Base-by-base conservation (phyloP, 2,113 vertebrate genomes). In the Ancistrus triradiatus region DNA sequence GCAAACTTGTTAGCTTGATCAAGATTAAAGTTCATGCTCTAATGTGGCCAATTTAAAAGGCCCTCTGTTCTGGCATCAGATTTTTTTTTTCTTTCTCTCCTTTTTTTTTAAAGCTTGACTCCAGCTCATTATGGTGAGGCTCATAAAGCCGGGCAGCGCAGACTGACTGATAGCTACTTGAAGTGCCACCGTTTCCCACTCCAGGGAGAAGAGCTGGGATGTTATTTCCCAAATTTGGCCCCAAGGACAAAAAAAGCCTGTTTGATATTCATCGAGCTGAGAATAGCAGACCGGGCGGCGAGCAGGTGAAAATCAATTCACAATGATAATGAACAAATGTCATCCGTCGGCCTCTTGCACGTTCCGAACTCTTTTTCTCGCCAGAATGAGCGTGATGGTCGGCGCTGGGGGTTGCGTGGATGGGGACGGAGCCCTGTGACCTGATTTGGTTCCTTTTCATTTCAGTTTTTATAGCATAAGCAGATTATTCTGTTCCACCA, bases 261-360 rank as follows among this genome's bases (percentile, higher is more conserved):
- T 83, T 86, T 90, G 81, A 87, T 90, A 91, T 90, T 88, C 81
- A 86, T 87, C 82, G 78, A 81, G 84, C 84, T 83, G 84, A 85
- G 83, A 73, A 70, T 80, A 85, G 85, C 84, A 84, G 80, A 83
- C 72, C 76, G 83, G 85, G 78, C 68, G 81, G 82, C 40, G 48
- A 84, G 83, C 83, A 88, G 84, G 81, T 86, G 80, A 82, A 90
- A 91, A 91, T 87, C 85, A 87, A 82, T 86, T 81, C 77, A 70
- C 81, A 82, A 77, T 74, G 82, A 83, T 81, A 85, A 83, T 85
- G 82, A 90, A 81, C 31, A 75, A 87, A 81, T 87, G 86, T 85
- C 85, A 86, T 87, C 84, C 83, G 81, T 87, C 83, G 71, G 76
- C 63, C 75, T 84, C 78, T 81, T 75, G 82, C 84, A 81, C 80